Percentiles rank a stretch among this genome's conserved stretches.
Evolutionary conservation across 2,113 vertebrate species (phyloP).

Genomic region (Cephalopholis sonnerati): DNA sequence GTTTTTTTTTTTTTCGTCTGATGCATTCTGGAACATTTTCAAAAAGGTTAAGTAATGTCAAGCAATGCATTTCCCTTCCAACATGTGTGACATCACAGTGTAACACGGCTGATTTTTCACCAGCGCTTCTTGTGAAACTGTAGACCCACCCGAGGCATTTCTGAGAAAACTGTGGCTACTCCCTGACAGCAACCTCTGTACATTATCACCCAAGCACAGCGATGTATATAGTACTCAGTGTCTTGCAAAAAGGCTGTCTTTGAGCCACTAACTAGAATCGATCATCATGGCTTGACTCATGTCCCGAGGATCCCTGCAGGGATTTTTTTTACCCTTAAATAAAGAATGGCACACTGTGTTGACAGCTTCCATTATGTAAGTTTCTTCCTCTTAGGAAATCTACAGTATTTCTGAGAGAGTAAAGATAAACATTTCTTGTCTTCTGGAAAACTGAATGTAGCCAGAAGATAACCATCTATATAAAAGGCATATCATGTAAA

Average conservation of each 20-base stretch:
- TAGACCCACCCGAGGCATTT: constrained; percentile 8
- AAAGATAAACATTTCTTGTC: not conserved
- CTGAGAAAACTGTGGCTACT: not conserved
- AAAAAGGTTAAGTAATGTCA: not conserved
- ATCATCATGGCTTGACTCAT: not conserved
- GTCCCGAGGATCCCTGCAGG: not conserved
- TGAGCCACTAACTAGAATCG: not conserved
- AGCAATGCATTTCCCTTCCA: not conserved
- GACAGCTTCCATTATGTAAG: not conserved
- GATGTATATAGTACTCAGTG: not conserved
- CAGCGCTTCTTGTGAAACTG: not conserved
- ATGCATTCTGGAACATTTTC: not conserved
- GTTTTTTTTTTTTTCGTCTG: not conserved
- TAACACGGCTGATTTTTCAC: constrained; percentile 12
- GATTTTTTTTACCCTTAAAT: not conserved
- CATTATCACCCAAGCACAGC: constrained; percentile 11
- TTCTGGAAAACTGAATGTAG: not conserved
- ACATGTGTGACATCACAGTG: constrained; percentile 17
- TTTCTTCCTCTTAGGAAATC: not conserved
- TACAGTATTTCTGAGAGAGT: not conserved
- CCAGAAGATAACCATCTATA: no score
- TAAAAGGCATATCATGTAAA: not conserved
- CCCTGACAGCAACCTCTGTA: constrained; percentile 15
- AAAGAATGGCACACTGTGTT: not conserved
- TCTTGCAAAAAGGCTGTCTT: constrained; percentile 6